Conservation (phyloP, 2,888 invertebrate genomes). For the Nomada lathburiana region DNA sequence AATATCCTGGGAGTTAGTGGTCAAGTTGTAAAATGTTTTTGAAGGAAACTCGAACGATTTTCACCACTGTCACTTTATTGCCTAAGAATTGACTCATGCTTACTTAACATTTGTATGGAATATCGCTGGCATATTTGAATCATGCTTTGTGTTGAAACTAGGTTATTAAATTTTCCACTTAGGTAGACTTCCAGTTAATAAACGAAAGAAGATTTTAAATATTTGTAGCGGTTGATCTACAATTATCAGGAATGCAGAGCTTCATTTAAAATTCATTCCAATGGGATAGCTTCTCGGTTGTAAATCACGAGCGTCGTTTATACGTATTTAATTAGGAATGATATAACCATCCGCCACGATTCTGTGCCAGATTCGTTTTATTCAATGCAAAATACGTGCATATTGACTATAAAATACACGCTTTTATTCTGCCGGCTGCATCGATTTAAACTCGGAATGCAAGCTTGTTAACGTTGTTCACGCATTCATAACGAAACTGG, state of each 20-base stretch:
- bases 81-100: too few species aligned
- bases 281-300: slow-evolving; percentile 14
- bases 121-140: not conserved
- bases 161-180: not conserved
- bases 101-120: not conserved
- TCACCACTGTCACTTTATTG: not conserved
- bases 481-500: not conserved
- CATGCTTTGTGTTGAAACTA: not conserved
- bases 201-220: slow-evolving; percentile 2
- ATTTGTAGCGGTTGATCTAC: slow-evolving; percentile 20
- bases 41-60: not conserved
- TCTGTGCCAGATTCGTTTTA: not conserved
- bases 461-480: not conserved
- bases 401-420: not conserved
- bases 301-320: slow-evolving; percentile 15
- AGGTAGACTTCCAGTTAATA: not conserved
- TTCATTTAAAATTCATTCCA: slow-evolving; percentile 11
- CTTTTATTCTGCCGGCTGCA: not conserved
- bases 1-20: not conserved
- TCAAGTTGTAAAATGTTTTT: not conserved
- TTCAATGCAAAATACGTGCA: slow-evolving; percentile 6
- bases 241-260: slow-evolving; percentile 6
- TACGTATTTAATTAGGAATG: not conserved
- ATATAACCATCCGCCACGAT: not conserved
- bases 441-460: not conserved